These are phyloP conservation scores for Tiaroga cobitis DNA, from an alignment of 2,797 vertebrate species.

Conservation along the genomic window DNA sequence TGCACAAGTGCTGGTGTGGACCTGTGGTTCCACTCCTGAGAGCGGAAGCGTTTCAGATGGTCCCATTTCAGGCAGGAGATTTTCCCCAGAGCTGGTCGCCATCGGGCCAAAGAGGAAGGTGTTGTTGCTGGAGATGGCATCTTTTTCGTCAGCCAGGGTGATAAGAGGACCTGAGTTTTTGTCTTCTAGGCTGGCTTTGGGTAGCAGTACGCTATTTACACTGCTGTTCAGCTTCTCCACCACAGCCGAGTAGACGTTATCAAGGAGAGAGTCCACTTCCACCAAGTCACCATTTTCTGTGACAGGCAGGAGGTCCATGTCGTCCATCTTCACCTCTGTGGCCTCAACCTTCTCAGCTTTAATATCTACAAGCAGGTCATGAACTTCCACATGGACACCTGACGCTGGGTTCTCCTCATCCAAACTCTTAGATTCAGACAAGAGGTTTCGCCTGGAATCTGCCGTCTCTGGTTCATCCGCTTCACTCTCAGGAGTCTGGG, in stretches of 20 bases:
- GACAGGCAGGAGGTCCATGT: slow-evolving; percentile 92
- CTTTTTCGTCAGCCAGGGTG: slow-evolving; percentile 91
- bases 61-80: slow-evolving; percentile 86
- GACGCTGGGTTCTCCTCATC: slow-evolving; percentile 31
- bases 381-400: slow-evolving; percentile 93
- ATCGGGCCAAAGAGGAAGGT: slow-evolving; percentile 88
- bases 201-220: slow-evolving; percentile 66
- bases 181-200: slow-evolving; percentile 79
- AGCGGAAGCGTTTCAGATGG: slow-evolving; percentile 81
- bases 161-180: slow-evolving; percentile 90
- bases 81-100: slow-evolving; percentile 78
- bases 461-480: slow-evolving; percentile 90
- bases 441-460: slow-evolving; percentile 80
- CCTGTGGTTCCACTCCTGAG: slow-evolving; percentile 77
- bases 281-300: slow-evolving; percentile 89
- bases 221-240: slow-evolving; percentile 90
- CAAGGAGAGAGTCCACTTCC: slow-evolving; percentile 93
- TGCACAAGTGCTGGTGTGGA: slow-evolving; percentile 80
- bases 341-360: slow-evolving; percentile 98
- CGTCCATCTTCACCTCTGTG: slow-evolving; percentile 95
- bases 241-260: slow-evolving; percentile 93
- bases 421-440: slow-evolving; percentile 82
- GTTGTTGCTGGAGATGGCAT: slow-evolving; percentile 80
- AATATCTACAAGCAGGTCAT: slow-evolving; percentile 96
- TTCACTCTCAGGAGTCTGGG: slow-evolving; percentile 97